These are phyloP conservation scores for Pachyuromys duprasi DNA, from an alignment of 2,797 vertebrate species.

Conservation along the genomic window DNA sequence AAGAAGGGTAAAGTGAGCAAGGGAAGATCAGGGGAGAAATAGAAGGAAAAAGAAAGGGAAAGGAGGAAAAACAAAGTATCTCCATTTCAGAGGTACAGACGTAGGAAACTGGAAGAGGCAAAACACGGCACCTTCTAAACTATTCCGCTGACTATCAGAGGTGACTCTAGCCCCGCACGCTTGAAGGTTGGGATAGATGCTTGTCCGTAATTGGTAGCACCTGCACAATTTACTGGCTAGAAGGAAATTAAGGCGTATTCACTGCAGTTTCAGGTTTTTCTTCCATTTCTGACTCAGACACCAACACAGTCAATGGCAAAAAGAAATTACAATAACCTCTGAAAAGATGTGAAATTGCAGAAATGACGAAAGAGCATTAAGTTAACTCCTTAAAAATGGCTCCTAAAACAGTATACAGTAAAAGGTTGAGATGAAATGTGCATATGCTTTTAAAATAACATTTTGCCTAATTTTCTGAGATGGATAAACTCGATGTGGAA, in stretches of 20 bases:
- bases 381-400: neutral
- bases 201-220: neutral
- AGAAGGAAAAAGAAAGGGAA: neutral
- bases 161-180: neutral
- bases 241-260: slow-evolving; percentile 57
- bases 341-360: slow-evolving; percentile 57
- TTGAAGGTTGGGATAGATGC: neutral
- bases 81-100: neutral
- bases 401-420: slow-evolving; percentile 40
- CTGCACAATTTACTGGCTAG: neutral
- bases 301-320: neutral
- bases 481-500: slow-evolving; percentile 25
- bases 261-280: slow-evolving; percentile 47
- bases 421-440: slow-evolving; percentile 24
- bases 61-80: neutral
- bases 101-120: neutral
- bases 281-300: slow-evolving; percentile 52
- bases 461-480: slow-evolving; percentile 57
- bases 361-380: slow-evolving; percentile 33
- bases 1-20: accelerated
- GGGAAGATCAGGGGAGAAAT: no score
- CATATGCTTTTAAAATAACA: slow-evolving; percentile 18
- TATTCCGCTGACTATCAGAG: neutral
- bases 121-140: neutral
- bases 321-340: slow-evolving; percentile 42